A percentile compares a stretch with the other conserved stretches of the same genome.
Conservation (phyloP, 2,888 invertebrate genomes). For the Labia minor region DNA sequence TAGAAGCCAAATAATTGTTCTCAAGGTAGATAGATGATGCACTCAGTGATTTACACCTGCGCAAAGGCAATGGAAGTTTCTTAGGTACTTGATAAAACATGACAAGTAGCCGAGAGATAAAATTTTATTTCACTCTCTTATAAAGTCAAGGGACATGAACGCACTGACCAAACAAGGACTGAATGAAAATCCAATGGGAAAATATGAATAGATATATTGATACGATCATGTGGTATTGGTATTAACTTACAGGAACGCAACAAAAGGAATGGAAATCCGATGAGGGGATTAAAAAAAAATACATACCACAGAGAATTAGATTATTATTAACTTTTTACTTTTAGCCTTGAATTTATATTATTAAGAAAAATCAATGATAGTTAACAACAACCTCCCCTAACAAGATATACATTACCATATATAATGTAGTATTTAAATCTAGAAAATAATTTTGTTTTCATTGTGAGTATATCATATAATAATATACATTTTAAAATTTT, state of each 20-base stretch:
- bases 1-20: neutral
- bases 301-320: neutral
- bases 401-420: no score
- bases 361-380: neutral
- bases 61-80: neutral
- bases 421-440: no score
- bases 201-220: neutral
- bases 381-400: no score
- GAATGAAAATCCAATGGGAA: no score
- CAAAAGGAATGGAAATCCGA: neutral
- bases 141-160: neutral
- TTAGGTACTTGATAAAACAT: neutral
- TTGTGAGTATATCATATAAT: no score
- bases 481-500: no score
- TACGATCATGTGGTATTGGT: neutral
- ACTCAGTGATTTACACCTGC: neutral
- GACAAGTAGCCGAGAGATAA: neutral
- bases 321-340: neutral
- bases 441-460: no score
- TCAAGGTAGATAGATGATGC: slow-evolving; percentile 3
- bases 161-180: neutral
- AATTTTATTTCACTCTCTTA: no score
- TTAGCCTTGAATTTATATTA: neutral
- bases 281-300: neutral
- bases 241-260: neutral